A percentile compares a stretch with the other conserved stretches of the same genome.
Conservation (phyloP, 2,888 invertebrate genomes). For the Yponomeuta sedellus region DNA sequence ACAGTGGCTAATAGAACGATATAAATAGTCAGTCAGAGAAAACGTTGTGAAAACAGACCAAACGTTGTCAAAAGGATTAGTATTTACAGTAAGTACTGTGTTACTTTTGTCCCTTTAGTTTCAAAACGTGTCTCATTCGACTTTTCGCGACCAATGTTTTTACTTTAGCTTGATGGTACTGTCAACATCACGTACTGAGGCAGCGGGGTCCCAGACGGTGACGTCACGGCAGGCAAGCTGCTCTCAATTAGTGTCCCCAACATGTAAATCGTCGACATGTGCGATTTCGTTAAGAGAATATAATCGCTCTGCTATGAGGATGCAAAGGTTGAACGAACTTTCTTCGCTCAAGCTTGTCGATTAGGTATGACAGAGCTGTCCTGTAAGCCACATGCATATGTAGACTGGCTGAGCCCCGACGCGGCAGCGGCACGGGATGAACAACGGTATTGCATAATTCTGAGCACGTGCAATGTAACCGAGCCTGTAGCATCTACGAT, state of each 20-base stretch:
- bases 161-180: background rate
- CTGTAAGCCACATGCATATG: background rate
- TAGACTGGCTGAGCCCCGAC: background rate
- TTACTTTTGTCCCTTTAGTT: background rate
- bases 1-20: constrained; percentile 21
- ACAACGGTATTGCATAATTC: constrained; percentile 11
- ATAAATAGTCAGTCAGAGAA: constrained; percentile 56
- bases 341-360: background rate
- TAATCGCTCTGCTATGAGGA: background rate
- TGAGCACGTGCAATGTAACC: constrained; percentile 9
- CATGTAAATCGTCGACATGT: constrained; percentile 10
- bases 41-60: constrained; percentile 44
- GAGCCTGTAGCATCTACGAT: constrained; percentile 1
- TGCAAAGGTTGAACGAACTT: constrained; percentile 7
- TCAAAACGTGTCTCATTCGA: background rate
- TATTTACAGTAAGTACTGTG: background rate
- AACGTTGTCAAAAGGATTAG: constrained; percentile 30
- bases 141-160: background rate
- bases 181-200: constrained; percentile 4
- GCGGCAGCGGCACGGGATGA: background rate
- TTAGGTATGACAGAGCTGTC: background rate
- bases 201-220: constrained; percentile 7
- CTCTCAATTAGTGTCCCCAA: constrained; percentile 5
- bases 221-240: constrained; percentile 11
- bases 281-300: constrained; percentile 6